Evolutionary conservation across 2,113 vertebrate genomes (phyloP), one percentile per base, ranked within the genome.

Genomic region (Ophthalmolycus amberensis): DNA sequence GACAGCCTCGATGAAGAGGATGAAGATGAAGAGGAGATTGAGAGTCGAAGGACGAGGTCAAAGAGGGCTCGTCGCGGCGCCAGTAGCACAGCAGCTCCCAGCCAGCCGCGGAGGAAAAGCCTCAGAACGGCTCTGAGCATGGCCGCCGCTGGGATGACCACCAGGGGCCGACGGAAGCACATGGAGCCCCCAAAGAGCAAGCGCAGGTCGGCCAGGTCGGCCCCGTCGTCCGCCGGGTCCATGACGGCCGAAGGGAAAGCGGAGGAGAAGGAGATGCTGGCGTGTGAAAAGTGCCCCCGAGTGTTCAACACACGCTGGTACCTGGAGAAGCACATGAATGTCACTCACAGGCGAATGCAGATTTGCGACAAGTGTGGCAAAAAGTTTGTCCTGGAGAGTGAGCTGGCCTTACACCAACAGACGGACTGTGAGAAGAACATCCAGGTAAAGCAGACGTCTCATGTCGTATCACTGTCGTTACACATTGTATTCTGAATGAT

Each of bases 341-440:
- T 99, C 85, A 99, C 98, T 6, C 98, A 99, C 94, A 94, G 98
- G 85, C 95, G 98, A 77, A 99, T 99, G 98, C 98, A 99, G 96
- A 99, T 99, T 92, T 99, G 98, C 86, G 98, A 99, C 95, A 99
- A 99, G 82, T 99, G 98, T 58, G 98, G 97, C 81, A 99, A 99
- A 94, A 99, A 99, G 93, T 99, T 99, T 92, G 98, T 99, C 85
- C 95, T 99, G 91, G 98, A 99, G 95, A 99, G 98, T 77, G 98
- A 99, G 95, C 96, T 99, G 94, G 97, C 97, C 84, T 96, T 99
- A 86, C 98, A 99, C 94, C 98, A 99, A 95, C 98, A 99, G 94
- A 99, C 98, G 4, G 98, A 99, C 95, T 99, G 98, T 89, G 98
- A 99, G 93, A 99, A 98, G 94, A 99, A 99, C 93, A 99, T 99